A percentile compares a stretch with the other conserved stretches of the same genome.
phyloP scores from a whole-genome alignment of 2,797 vertebrate species.

The Oreonectes daqikongensis region DNA sequence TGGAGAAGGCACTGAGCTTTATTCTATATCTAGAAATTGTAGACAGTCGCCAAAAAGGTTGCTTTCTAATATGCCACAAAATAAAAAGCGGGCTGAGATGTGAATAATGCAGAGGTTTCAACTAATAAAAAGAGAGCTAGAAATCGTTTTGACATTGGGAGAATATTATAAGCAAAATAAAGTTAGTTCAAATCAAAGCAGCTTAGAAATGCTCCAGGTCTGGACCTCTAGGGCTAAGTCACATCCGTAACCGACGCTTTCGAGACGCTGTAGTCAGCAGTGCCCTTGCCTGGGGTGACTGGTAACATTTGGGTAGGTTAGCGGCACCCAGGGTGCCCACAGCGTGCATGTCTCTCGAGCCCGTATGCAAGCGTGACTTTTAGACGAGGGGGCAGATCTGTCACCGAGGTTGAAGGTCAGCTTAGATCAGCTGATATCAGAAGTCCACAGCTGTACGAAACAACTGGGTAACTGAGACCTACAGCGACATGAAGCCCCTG shows the following conservation, averaged over 20 bases:
- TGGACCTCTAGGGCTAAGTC: slow-evolving; percentile 25
- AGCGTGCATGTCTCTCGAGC: slow-evolving; percentile 10
- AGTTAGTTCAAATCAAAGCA: slow-evolving; percentile 23
- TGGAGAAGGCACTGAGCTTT: not conserved
- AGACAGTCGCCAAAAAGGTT: not conserved
- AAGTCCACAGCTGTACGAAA: slow-evolving; percentile 18
- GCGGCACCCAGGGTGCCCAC: slow-evolving; percentile 27
- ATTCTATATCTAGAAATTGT: not conserved
- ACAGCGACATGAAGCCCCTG: not conserved
- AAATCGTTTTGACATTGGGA: slow-evolving; percentile 14
- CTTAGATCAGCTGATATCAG: not conserved
- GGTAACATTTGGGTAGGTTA: slow-evolving; percentile 49
- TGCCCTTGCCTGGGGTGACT: slow-evolving; percentile 51
- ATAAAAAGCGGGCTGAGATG: not conserved
- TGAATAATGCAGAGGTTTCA: not conserved
- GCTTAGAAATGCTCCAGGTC: slow-evolving; percentile 6
- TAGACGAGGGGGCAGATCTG: slow-evolving; percentile 7
- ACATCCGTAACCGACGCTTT: slow-evolving; percentile 38
- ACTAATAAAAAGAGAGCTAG: not conserved
- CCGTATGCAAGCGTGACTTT: not conserved
- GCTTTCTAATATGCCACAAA: not conserved
- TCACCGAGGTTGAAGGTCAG: slow-evolving; percentile 19
- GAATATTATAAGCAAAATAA: slow-evolving; percentile 31
- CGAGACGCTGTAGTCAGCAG: slow-evolving; percentile 20
- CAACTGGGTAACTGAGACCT: slow-evolving; percentile 21